Conservation (phyloP, 2,113 vertebrate species). For the Rhinolophus ferrumequinum region DNA sequence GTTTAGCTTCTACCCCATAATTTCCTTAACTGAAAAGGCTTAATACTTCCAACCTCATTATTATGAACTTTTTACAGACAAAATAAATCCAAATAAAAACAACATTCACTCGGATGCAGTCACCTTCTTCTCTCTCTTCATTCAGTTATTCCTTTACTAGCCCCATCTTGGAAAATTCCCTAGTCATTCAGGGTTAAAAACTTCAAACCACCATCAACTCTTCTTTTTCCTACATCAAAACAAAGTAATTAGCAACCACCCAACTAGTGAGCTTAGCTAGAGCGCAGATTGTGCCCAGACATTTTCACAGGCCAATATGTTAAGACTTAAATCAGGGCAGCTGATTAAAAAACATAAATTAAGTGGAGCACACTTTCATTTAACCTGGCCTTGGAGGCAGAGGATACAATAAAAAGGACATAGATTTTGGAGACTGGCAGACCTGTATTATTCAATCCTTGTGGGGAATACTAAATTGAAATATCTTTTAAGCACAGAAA, state of each 20-base stretch:
- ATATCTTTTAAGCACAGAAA: conserved; percentile 45
- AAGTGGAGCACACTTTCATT: conserved; percentile 38
- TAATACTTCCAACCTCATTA: conserved; percentile 47
- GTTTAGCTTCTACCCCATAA: background rate
- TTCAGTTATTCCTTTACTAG: conserved; percentile 35
- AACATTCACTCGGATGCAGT: conserved; percentile 18
- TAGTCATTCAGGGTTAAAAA: conserved; percentile 17
- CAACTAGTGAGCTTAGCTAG: conserved; percentile 8
- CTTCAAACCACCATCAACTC: background rate
- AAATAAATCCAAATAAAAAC: conserved; percentile 48
- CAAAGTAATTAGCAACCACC: conserved; percentile 42
- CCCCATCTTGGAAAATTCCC: conserved; percentile 45
- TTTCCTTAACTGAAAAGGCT: conserved; percentile 5
- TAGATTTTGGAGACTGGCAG: background rate
- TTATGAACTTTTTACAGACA: conserved; percentile 35
- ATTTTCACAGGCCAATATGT: conserved; percentile 38
- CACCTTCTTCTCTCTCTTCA: conserved; percentile 16
- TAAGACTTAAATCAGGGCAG: conserved; percentile 42
- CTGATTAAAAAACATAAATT: conserved; percentile 57
- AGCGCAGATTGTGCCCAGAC: background rate
- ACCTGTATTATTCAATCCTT: conserved; percentile 15
- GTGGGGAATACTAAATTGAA: conserved; percentile 20
- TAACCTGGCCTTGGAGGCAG: conserved; percentile 3
- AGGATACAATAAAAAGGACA: conserved; percentile 20
- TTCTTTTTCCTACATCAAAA: conserved; percentile 24